Evolutionary conservation across 2,888 invertebrate species (phyloP).

Genomic region (Orchesellides sinensis): DNA sequence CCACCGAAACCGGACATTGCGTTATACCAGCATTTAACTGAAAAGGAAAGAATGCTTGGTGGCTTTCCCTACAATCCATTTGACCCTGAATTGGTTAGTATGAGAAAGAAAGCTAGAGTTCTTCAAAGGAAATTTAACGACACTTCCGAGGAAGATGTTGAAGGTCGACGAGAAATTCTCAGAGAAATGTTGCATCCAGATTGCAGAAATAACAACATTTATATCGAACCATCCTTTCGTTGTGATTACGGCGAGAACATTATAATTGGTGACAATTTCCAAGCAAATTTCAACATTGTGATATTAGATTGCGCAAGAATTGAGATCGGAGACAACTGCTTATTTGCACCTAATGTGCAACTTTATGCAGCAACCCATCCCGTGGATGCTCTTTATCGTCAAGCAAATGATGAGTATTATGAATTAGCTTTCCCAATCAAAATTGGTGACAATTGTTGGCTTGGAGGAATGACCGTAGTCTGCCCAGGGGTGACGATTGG

Average conservation of each 20-base stretch:
- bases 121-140: conserved; percentile 54
- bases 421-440: conserved; percentile 68
- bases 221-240: conserved; percentile 63
- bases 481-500: conserved; percentile 73
- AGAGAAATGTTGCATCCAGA: conserved; percentile 50
- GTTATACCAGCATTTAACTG: conserved; percentile 68
- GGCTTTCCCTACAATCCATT: conserved; percentile 62
- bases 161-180: conserved; percentile 30
- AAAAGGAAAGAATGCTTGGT: conserved; percentile 70
- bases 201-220: conserved; percentile 49
- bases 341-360: conserved; percentile 69
- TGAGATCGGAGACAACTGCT: conserved; percentile 68
- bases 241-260: conserved; percentile 70
- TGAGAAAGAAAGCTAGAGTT: conserved; percentile 40
- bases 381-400: conserved; percentile 28
- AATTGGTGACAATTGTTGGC: conserved; percentile 66
- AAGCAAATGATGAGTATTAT: conserved; percentile 49
- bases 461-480: conserved; percentile 69
- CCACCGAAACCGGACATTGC: conserved; percentile 53
- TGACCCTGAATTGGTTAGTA: conserved; percentile 21
- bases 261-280: conserved; percentile 65
- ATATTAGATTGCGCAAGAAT: conserved; percentile 65
- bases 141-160: conserved; percentile 21
- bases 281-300: conserved; percentile 67
- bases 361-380: conserved; percentile 72